Percentiles rank a stretch among this genome's conserved stretches.
Evolutionary conservation across 1,140 invertebrate genomes (phyloP).

Genomic region (Drosophila subobscura): DNA sequence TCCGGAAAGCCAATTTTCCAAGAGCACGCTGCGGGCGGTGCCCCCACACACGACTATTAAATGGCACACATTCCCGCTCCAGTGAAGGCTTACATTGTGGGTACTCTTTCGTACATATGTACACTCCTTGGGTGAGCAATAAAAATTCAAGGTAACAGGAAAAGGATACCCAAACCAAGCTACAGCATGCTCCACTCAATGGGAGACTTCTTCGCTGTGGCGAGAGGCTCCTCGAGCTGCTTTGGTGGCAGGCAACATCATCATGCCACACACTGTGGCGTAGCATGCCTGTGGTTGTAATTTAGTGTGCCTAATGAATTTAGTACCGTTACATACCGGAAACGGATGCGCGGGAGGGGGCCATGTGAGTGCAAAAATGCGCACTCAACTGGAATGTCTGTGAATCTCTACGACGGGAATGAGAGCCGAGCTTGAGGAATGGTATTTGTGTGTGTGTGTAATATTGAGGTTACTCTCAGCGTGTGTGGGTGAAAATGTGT

Average conservation of each 20-base stretch:
- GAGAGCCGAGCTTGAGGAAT: background rate
- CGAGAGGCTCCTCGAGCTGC: background rate
- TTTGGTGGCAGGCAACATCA: conserved; percentile 30
- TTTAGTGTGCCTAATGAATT: conserved; percentile 82
- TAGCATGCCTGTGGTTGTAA: conserved; percentile 67
- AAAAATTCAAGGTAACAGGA: conserved; percentile 37
- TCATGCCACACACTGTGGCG: conserved; percentile 29
- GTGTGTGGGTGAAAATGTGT: conserved; percentile 57
- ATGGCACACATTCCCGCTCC: conserved; percentile 26
- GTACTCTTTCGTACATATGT: background rate
- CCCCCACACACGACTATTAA: conserved; percentile 55
- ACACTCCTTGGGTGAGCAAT: conserved; percentile 42
- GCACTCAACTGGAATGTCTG: conserved; percentile 67
- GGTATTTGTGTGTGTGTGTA: background rate
- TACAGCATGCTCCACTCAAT: too few relatives aligned
- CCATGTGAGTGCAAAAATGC: conserved; percentile 79
- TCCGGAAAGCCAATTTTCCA: conserved; percentile 75
- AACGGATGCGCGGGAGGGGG: conserved; percentile 26
- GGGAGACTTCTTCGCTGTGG: too few relatives aligned
- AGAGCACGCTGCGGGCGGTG: conserved; percentile 58
- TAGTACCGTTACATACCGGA: conserved; percentile 79
- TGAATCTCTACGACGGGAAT: conserved; percentile 20
- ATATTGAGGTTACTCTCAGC: conserved; percentile 18
- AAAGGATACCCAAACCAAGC: background rate
- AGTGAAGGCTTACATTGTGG: conserved; percentile 47